These are phyloP conservation scores for Conus betulinus DNA, from an alignment of 1,140 invertebrate species.

Conservation along the genomic window DNA sequence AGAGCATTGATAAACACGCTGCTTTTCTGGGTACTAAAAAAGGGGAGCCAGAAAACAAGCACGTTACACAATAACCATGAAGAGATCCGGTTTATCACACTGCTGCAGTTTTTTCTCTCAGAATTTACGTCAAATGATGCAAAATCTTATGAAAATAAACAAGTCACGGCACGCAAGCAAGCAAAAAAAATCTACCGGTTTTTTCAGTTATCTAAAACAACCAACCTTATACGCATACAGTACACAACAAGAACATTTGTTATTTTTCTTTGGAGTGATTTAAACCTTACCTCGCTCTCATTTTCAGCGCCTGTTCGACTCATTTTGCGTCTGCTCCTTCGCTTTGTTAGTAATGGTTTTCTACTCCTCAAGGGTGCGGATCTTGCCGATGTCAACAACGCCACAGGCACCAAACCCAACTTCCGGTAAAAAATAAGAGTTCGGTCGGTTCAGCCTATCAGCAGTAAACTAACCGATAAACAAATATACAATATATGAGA, in stretches of 20 bases:
- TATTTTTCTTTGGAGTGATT: not conserved
- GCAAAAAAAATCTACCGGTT: not conserved
- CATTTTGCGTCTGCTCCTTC: conserved; percentile 41
- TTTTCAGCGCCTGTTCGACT: conserved; percentile 48
- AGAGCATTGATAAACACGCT: no score
- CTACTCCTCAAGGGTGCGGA: no score
- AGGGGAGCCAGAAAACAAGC: no score
- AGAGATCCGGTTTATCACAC: no score
- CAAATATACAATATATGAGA: not conserved
- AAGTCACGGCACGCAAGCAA: conserved; percentile 17
- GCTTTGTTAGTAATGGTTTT: not conserved
- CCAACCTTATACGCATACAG: not conserved
- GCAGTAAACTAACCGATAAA: conserved; percentile 16
- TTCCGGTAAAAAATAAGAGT: not conserved
- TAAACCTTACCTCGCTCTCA: conserved; percentile 45
- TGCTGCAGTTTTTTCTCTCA: not conserved
- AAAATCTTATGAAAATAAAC: not conserved
- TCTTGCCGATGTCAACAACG: conserved; percentile 2
- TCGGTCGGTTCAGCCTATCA: conserved; percentile 6
- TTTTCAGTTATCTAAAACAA: not conserved
- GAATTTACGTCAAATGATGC: not conserved
- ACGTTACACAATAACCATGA: no score
- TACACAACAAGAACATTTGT: not conserved
- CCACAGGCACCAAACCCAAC: not conserved
- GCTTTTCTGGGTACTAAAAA: no score